These are phyloP conservation scores for Byasa hedistus DNA, from an alignment of 2,888 invertebrate genomes.

Conservation along the genomic window DNA sequence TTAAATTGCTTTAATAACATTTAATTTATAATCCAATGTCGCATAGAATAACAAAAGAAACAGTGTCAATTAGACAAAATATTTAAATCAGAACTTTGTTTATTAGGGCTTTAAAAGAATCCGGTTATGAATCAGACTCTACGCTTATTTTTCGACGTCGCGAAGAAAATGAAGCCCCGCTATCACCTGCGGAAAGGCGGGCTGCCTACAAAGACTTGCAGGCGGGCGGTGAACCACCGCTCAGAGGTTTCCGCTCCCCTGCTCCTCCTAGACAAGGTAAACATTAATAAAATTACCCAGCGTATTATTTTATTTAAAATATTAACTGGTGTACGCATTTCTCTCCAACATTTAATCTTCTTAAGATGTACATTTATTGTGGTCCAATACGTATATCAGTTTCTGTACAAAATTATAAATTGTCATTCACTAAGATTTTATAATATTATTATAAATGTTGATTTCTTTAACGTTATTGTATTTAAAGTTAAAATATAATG, in stretches of 20 bases:
- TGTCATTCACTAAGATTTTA: neutral
- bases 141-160: constrained; percentile 91
- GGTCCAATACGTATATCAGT: neutral
- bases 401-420: neutral
- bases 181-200: constrained; percentile 91
- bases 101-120: constrained; percentile 89
- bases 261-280: constrained; percentile 84
- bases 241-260: constrained; percentile 93
- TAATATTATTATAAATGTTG: neutral
- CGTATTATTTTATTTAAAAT: neutral
- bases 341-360: neutral
- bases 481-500: neutral
- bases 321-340: neutral
- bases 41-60: too few relatives aligned
- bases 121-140: constrained; percentile 95
- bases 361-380: neutral
- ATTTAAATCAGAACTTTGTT: neutral
- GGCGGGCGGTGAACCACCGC: constrained; percentile 96
- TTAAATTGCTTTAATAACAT: too few relatives aligned
- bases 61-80: neutral
- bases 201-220: constrained; percentile 93
- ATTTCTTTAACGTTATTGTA: neutral
- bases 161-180: constrained; percentile 81
- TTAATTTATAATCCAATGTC: too few relatives aligned
- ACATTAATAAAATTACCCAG: constrained; percentile 45